Evolutionary conservation across 2,888 invertebrate species (phyloP).

Genomic region (Lutraria lutraria): DNA sequence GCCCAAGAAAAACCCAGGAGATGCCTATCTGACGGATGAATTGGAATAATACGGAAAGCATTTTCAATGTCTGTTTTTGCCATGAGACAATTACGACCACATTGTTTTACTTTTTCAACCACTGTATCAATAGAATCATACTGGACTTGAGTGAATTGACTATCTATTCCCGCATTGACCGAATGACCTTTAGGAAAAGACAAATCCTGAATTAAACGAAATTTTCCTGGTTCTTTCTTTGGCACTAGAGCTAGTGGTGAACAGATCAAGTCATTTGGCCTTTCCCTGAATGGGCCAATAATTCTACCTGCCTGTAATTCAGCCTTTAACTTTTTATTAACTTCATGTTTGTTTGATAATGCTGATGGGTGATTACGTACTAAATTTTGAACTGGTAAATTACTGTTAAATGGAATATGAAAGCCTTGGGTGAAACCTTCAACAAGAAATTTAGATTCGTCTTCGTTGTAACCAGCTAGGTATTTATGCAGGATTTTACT

Average conservation of each 20-base stretch:
- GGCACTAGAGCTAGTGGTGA: constrained; percentile 57
- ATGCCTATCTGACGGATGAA: constrained; percentile 43
- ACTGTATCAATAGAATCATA: constrained; percentile 57
- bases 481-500: constrained; percentile 29
- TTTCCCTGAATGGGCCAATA: background rate
- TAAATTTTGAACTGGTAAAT: background rate
- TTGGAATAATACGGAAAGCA: constrained; percentile 55
- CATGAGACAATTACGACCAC: constrained; percentile 33
- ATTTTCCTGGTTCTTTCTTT: constrained; percentile 26
- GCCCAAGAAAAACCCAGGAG: constrained; percentile 53
- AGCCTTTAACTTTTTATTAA: constrained; percentile 7
- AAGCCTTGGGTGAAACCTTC: constrained; percentile 38
- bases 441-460: constrained; percentile 26
- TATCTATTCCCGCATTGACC: constrained; percentile 32
- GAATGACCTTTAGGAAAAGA: constrained; percentile 41
- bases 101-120: constrained; percentile 36
- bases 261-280: constrained; percentile 34
- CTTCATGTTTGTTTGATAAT: background rate
- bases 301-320: constrained; percentile 22
- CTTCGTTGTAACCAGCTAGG: constrained; percentile 19
- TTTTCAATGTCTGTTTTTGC: constrained; percentile 59
- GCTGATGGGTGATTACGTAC: constrained; percentile 43
- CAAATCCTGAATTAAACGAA: constrained; percentile 51
- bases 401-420: background rate
- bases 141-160: background rate